These are phyloP conservation scores for Carassius gibelio DNA, from an alignment of 2,113 vertebrate species.

Conservation along the genomic window DNA sequence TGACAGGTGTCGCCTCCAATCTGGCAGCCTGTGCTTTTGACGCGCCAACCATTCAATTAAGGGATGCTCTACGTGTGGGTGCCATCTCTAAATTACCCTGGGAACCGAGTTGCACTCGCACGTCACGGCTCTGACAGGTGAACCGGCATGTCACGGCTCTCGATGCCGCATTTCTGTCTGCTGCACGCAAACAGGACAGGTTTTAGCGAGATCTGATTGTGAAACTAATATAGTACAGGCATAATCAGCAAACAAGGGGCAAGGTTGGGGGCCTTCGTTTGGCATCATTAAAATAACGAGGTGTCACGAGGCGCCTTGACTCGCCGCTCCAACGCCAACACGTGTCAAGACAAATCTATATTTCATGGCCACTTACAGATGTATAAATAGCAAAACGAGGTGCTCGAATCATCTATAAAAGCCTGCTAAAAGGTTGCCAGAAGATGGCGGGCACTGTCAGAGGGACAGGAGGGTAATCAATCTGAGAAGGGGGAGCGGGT, in stretches of 20 bases:
- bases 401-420: constrained; percentile 81
- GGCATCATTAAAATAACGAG: constrained; percentile 78
- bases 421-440: constrained; percentile 78
- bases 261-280: constrained; percentile 65
- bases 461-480: constrained; percentile 72
- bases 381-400: constrained; percentile 83
- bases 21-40: constrained; percentile 62
- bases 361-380: constrained; percentile 83
- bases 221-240: constrained; percentile 55
- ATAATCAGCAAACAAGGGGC: constrained; percentile 58
- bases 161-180: not conserved
- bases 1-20: constrained; percentile 77
- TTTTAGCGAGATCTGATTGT: not conserved
- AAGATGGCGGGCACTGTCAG: constrained; percentile 74
- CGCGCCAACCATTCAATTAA: constrained; percentile 77
- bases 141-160: constrained; percentile 60
- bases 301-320: constrained; percentile 68
- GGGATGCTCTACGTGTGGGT: constrained; percentile 26
- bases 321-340: constrained; percentile 68
- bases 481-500: constrained; percentile 64
- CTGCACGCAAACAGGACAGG: constrained; percentile 15
- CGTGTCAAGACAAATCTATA: constrained; percentile 81
- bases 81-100: constrained; percentile 72
- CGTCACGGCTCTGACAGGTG: constrained; percentile 62
- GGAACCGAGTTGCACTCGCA: constrained; percentile 59